Evolutionary conservation across 1,140 invertebrate genomes (phyloP), one percentile per base, ranked within the genome.

Genomic region (Agrilus planipennis): DNA sequence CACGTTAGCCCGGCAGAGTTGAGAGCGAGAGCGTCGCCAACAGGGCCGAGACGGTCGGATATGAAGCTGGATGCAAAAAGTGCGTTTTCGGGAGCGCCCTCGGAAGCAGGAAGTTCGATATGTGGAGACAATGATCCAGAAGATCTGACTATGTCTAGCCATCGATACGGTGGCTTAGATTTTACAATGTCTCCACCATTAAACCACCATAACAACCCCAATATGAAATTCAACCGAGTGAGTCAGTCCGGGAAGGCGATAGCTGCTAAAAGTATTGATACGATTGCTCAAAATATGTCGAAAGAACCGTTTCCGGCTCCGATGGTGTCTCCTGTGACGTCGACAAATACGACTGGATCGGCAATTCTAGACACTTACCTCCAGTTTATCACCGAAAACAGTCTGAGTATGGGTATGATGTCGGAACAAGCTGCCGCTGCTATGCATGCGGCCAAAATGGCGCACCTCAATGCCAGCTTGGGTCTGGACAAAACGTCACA

Each of bases 1-100:
- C 89, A 87, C 62, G 83, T 88, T 34, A 86, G 83, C 14, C 75
- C 84, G 0, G 84, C 84, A 3, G 84, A 89, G 53, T 56, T 89
- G 10, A 63, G 83, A 9, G 84, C 85, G 0, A 65, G 85, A 2
- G 83, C 84, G 0, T 89, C 84, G 1, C 84, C 85, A 2, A 88
- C 85, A 0, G 84, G 84, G 7, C 80, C 81, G 1, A 69, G 82
- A n/a, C 70, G 81, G 12, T 77, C 77, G 4, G 83, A 85, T 48
- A 73, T 81, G 51, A 77, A 84, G 51, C 55, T 87, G 40, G 84
- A 87, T 47, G 67, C 84, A 4, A 73, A 75, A 35, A 64, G 60
- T 42, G 61, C 60, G 3, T 65, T 60, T 51, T 71, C 70, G 0
- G 67, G 67, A 1, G 76, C 77, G 2, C 70, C 75, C 0, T 80